phyloP scores from a whole-genome alignment of 2,888 invertebrate species.

The Lasioglossum oenotherae region DNA sequence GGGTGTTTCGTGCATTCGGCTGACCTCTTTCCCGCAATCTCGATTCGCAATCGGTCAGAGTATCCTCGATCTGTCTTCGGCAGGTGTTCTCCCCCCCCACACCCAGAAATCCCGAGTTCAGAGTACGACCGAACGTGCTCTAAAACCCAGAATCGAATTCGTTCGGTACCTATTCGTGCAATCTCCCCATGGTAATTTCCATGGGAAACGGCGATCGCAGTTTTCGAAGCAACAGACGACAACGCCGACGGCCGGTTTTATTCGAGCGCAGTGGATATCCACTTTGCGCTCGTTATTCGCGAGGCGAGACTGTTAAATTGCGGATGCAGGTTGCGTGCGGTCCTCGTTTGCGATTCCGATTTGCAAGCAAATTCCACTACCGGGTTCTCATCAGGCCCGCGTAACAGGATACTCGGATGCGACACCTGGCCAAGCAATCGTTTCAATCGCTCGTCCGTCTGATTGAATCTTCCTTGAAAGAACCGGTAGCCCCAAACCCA shows the following conservation, averaged over 20 bases:
- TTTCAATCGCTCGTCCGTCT: slow-evolving; percentile 29
- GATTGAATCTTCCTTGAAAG: slow-evolving; percentile 56
- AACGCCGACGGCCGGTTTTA: background rate
- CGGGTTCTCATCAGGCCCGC: slow-evolving; percentile 37
- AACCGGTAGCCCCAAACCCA: slow-evolving; percentile 42
- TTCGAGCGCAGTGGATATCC: background rate
- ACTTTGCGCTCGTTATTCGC: background rate
- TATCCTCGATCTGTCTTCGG: background rate
- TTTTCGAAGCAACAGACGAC: background rate
- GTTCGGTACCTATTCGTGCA: background rate
- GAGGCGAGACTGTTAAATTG: background rate
- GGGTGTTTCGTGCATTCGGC: background rate
- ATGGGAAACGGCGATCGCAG: background rate
- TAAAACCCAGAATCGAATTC: background rate
- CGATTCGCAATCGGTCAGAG: background rate
- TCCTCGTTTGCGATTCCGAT: slow-evolving; percentile 24
- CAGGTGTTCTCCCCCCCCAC: background rate
- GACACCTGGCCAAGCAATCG: slow-evolving; percentile 31
- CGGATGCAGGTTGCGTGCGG: background rate
- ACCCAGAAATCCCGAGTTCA: background rate
- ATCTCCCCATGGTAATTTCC: background rate
- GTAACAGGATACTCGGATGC: slow-evolving; percentile 37
- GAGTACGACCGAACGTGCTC: background rate
- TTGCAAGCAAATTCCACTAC: slow-evolving; percentile 40
- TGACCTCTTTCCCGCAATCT: slow-evolving; percentile 1